Base-by-base conservation (phyloP, 2,888 invertebrate species). In the Hydropsyche betteni region DNA sequence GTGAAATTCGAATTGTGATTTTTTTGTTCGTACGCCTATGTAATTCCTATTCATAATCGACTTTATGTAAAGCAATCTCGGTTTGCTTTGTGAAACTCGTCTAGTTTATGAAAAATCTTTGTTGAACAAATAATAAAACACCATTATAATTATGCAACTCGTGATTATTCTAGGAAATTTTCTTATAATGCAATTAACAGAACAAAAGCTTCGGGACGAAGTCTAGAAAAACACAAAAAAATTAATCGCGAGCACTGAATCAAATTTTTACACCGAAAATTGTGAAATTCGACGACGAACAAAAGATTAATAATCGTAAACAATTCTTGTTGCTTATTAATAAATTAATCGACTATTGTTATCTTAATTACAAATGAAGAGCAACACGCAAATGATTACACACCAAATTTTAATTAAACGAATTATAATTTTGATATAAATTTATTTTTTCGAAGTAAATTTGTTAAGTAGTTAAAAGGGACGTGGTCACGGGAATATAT, bases 281-380 rank as follows among this genome's bases (percentile, higher is more conserved):
- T 58, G 58, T 14, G 24, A 58, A 58, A 58, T 58, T 58, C 24
- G 1, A 58, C 58, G 58, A 58, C 16, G 58, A 36, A 64, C 64
- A 64, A 64, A 64, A 36, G 64, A 36, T 64, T 64, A 64, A 64
- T 64, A 64, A 64, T 64, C 64, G 36, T 64, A 64, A 64, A 64
- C 64, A 64, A 64, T 64, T 34, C 64, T 36, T 64, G 64, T 10
- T 36, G 36, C 36, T 36, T 34, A 64, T 64, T 36, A 36, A 64
- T 64, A 64, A 36, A 64, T 64, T 64, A 64, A 64, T 64, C 64
- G 64, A 64, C 64, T 64, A 64, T 64, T 64, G 64, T 64, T 64
- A 64, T 36, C 64, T 64, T 64, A 64, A 64, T 64, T 64, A 64
- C 64, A 12, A 8, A 34, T 34, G 33, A 64, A 64, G 36, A 12